Conservation (phyloP, 92 coral and sea anemone genomes). For the Epizoanthus rinbou region DNA sequence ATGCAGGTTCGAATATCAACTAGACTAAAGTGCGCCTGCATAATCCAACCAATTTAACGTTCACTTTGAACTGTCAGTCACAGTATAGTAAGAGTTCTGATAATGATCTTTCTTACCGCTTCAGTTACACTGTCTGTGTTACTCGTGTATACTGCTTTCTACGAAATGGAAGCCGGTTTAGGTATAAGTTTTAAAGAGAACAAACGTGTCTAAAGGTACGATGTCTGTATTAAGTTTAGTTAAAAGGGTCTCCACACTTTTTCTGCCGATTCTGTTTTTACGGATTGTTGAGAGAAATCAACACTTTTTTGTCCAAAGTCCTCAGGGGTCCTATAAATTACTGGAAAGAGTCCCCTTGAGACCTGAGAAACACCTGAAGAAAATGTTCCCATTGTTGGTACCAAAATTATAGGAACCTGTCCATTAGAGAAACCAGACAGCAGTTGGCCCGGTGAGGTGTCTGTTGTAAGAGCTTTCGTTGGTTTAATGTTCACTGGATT, state of each 20-base stretch:
- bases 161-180: too few relatives aligned
- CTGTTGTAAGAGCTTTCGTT: constrained; percentile 24
- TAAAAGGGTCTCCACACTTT: constrained; percentile 39
- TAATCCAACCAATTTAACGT: too few relatives aligned
- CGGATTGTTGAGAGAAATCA: constrained; percentile 20
- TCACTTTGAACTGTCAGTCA: too few relatives aligned
- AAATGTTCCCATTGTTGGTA: constrained; percentile 55
- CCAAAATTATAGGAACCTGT: constrained; percentile 48
- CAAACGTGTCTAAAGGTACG: not conserved
- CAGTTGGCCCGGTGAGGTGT: constrained; percentile 45
- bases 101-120: too few relatives aligned
- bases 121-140: too few relatives aligned
- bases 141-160: too few relatives aligned
- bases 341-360: constrained; percentile 31
- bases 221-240: not conserved
- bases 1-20: too few relatives aligned
- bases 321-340: constrained; percentile 31
- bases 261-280: constrained; percentile 25
- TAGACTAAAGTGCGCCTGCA: too few relatives aligned
- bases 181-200: not conserved
- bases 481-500: constrained; percentile 43
- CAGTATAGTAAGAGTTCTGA: too few relatives aligned
- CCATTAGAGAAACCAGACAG: constrained; percentile 50
- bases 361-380: constrained; percentile 15
- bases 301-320: not conserved